phyloP scores from a whole-genome alignment of 2,797 vertebrate species.

The Alouatta caraya region DNA sequence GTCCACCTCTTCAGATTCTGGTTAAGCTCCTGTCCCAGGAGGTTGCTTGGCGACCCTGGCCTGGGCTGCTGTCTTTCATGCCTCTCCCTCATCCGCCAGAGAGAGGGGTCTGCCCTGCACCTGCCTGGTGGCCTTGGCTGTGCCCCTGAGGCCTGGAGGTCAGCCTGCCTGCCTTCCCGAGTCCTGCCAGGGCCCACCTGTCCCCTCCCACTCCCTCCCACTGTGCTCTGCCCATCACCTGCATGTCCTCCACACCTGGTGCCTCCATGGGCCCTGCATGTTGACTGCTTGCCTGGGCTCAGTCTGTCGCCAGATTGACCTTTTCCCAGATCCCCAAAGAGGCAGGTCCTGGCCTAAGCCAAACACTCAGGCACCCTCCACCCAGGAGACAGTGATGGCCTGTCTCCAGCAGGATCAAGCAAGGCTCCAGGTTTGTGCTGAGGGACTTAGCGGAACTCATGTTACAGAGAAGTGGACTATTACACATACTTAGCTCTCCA shows the following conservation, averaged over 20 bases:
- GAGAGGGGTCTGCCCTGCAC: fast-evolving
- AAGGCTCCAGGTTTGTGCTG: neutral
- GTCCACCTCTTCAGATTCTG: neutral
- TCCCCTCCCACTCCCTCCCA: too few relatives aligned
- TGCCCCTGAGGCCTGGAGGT: neutral
- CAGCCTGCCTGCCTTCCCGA: neutral
- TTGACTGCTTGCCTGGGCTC: neutral
- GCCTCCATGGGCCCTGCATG: fast-evolving
- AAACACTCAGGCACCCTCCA: neutral
- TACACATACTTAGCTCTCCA: neutral
- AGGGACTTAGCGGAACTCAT: neutral
- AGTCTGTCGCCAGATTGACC: neutral
- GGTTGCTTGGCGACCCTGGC: neutral
- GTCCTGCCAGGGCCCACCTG: fast-evolving
- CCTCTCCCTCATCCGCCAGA: fast-evolving
- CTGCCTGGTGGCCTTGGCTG: neutral
- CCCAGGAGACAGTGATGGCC: neutral
- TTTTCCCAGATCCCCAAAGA: neutral
- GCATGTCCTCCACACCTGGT: fast-evolving
- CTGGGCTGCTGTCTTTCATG: fast-evolving
- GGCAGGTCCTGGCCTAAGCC: neutral
- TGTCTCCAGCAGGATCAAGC: neutral
- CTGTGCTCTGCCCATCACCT: neutral
- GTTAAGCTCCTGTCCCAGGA: too few relatives aligned
- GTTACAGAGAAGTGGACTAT: fast-evolving